Percentiles rank a stretch among this genome's conserved stretches.
Evolutionary conservation across 2,113 vertebrate genomes (phyloP).

Genomic region (Toxostoma redivivum): DNA sequence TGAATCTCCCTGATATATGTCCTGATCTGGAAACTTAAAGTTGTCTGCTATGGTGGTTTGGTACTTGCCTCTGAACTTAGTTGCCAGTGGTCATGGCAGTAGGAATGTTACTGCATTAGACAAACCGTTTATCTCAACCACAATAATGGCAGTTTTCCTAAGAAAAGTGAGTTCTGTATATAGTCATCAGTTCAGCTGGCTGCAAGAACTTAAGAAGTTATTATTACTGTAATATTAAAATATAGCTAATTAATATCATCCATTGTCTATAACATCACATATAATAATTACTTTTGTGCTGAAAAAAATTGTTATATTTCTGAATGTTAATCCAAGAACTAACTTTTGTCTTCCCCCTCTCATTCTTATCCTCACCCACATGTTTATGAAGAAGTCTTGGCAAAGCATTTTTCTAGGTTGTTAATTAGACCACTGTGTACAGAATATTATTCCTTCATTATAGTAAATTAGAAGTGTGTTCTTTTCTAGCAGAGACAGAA

Average conservation of each 20-base stretch:
- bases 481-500: not conserved
- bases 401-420: not conserved
- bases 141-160: not conserved
- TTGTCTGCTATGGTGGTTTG: not conserved
- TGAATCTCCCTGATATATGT: not conserved
- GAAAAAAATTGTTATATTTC: not conserved
- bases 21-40: not conserved
- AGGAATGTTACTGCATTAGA: not conserved
- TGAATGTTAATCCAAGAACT: not conserved
- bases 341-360: not conserved
- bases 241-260: not conserved
- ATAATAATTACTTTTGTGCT: not conserved
- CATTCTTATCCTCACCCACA: not conserved
- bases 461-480: not conserved
- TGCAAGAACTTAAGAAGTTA: not conserved
- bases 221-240: not conserved
- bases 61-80: not conserved
- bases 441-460: conserved; percentile 21
- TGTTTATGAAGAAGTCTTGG: not conserved
- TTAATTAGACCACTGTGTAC: conserved; percentile 4
- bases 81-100: not conserved
- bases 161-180: not conserved
- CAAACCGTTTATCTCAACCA: not conserved
- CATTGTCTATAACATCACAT: not conserved
- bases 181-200: not conserved